phyloP scores from a whole-genome alignment of 2,888 invertebrate species.

The Lordiphosa fenestrarum region DNA sequence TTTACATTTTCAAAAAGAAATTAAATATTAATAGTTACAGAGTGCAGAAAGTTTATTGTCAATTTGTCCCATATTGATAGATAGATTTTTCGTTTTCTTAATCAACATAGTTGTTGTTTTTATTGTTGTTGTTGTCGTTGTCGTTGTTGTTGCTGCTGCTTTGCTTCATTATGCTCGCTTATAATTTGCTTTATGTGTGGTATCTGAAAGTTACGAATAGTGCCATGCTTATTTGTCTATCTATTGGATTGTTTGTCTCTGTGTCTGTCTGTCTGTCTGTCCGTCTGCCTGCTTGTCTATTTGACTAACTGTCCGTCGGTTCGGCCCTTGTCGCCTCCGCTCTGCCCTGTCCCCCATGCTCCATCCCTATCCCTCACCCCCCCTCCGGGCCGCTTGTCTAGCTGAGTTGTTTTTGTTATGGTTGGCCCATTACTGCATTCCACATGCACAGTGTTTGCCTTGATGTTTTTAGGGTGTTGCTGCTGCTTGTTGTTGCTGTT shows the following conservation, averaged over 20 bases:
- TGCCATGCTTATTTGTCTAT: conserved; percentile 62
- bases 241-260: conserved; percentile 66
- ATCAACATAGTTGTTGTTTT: too few relatives aligned
- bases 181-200: conserved; percentile 14
- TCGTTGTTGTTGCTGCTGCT: neutral
- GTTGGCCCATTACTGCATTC: conserved; percentile 70
- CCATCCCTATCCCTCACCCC: conserved; percentile 19
- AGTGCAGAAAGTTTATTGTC: too few relatives aligned
- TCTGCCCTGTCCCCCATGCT: conserved; percentile 16
- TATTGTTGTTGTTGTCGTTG: too few relatives aligned
- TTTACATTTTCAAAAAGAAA: too few relatives aligned
- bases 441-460: conserved; percentile 74
- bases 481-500: conserved; percentile 35
- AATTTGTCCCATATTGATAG: too few relatives aligned
- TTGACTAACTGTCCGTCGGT: conserved; percentile 30
- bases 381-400: conserved; percentile 1
- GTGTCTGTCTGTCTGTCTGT: conserved; percentile 9
- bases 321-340: conserved; percentile 17
- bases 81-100: too few relatives aligned
- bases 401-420: conserved; percentile 53
- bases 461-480: conserved; percentile 69
- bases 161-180: conserved; percentile 13
- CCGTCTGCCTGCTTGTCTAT: conserved; percentile 28
- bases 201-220: conserved; percentile 56
- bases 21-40: conserved; percentile 6